Conservation (phyloP, 1,140 invertebrate genomes). For the Octopus sinensis region DNA sequence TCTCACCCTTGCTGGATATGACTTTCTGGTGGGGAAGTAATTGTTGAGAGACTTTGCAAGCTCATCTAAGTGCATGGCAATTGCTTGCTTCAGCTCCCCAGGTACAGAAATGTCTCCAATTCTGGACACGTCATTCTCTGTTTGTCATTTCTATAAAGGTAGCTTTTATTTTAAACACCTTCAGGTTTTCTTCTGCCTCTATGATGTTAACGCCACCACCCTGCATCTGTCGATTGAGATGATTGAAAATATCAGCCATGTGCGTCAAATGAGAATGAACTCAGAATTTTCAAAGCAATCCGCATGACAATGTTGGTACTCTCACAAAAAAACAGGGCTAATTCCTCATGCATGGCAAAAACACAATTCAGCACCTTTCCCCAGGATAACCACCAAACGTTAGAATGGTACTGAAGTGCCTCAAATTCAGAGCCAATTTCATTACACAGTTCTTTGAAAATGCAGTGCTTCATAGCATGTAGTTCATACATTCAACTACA, state of each 20-base stretch:
- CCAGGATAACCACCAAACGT: not conserved
- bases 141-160: not conserved
- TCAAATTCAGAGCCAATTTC: slow-evolving; percentile 1
- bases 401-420: not conserved
- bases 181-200: not conserved
- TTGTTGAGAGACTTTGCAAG: slow-evolving; percentile 7
- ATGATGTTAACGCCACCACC: slow-evolving; percentile 4
- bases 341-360: slow-evolving; percentile 4
- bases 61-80: slow-evolving; percentile 7
- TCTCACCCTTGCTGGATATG: not conserved
- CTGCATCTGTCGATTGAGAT: slow-evolving; percentile 7
- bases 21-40: not conserved
- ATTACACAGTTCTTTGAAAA: not conserved
- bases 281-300: slow-evolving; percentile 8
- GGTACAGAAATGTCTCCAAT: slow-evolving; percentile 7
- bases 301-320: slow-evolving; percentile 7
- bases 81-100: slow-evolving; percentile 3
- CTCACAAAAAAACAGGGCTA: not conserved
- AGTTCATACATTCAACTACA: too few species aligned
- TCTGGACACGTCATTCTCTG: slow-evolving; percentile 7
- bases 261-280: not conserved
- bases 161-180: not conserved
- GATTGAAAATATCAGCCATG: slow-evolving; percentile 1
- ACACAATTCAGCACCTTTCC: slow-evolving; percentile 4
- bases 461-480: too few species aligned